phyloP scores from a whole-genome alignment of 2,797 vertebrate genomes.

The Chloroceryle amazona region DNA sequence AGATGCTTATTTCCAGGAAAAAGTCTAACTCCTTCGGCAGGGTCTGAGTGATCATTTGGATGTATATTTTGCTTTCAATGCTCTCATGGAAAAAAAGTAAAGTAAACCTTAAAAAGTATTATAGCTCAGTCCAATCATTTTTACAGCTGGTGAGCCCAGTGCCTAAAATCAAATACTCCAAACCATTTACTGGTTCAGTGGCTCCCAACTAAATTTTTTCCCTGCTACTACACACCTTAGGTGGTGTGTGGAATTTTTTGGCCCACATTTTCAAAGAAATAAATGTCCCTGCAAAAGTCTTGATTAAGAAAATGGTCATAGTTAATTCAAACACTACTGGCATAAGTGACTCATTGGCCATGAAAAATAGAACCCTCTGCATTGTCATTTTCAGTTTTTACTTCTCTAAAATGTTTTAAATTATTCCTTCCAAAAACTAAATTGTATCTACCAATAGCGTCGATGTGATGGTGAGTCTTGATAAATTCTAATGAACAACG shows the following conservation, averaged over 20 bases:
- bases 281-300: background rate
- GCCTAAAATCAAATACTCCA: background rate
- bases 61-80: slow-evolving; percentile 9
- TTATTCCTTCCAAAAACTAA: background rate
- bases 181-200: background rate
- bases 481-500: background rate
- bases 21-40: background rate
- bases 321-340: background rate
- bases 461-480: background rate
- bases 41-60: background rate
- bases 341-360: background rate
- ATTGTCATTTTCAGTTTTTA: background rate
- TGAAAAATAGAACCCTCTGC: background rate
- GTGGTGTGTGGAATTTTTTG: background rate
- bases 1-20: slow-evolving; percentile 37
- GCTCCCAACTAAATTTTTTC: background rate
- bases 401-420: background rate
- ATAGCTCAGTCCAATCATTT: slow-evolving; percentile 26
- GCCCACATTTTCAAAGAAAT: background rate
- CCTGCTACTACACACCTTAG: background rate
- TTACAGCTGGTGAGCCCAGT: background rate
- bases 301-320: background rate
- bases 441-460: background rate
- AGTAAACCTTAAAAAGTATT: slow-evolving; percentile 37
- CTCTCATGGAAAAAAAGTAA: slow-evolving; percentile 7